Conservation (phyloP, 2,113 vertebrate genomes). For the Myotis lucifugus region DNA sequence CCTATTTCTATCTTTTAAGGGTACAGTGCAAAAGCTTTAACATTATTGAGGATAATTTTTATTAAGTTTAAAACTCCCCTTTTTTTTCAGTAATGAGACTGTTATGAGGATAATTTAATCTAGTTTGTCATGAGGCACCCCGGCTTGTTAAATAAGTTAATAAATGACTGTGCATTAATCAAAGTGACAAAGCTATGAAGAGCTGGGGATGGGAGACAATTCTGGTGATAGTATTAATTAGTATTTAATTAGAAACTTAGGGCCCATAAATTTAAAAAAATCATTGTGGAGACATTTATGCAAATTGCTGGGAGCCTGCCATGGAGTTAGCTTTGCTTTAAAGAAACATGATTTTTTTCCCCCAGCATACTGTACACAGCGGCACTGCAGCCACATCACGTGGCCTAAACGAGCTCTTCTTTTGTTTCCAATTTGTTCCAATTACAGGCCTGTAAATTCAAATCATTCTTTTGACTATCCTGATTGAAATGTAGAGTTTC, state of each 20-base stretch:
- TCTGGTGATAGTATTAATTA: constrained; percentile 91
- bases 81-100: constrained; percentile 85
- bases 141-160: constrained; percentile 90
- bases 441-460: constrained; percentile 61
- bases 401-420: constrained; percentile 59
- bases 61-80: constrained; percentile 84
- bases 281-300: constrained; percentile 84
- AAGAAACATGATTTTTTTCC: constrained; percentile 70
- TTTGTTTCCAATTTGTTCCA: constrained; percentile 74
- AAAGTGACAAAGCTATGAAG: constrained; percentile 88
- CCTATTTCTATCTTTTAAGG: constrained; percentile 83
- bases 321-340: constrained; percentile 78
- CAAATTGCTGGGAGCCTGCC: constrained; percentile 81
- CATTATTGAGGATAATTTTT: constrained; percentile 85
- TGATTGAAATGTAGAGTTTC: constrained; percentile 65
- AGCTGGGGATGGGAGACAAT: constrained; percentile 84
- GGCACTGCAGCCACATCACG: constrained; percentile 69
- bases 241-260: constrained; percentile 93
- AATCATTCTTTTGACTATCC: constrained; percentile 66
- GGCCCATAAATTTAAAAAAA: constrained; percentile 90
- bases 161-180: constrained; percentile 92
- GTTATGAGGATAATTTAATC: constrained; percentile 89
- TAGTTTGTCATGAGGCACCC: constrained; percentile 87
- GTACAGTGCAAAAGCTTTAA: constrained; percentile 81
- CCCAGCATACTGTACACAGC: constrained; percentile 30